These are phyloP conservation scores for Sebastes itinus DNA, from an alignment of 2,797 vertebrate genomes.

Conservation along the genomic window DNA sequence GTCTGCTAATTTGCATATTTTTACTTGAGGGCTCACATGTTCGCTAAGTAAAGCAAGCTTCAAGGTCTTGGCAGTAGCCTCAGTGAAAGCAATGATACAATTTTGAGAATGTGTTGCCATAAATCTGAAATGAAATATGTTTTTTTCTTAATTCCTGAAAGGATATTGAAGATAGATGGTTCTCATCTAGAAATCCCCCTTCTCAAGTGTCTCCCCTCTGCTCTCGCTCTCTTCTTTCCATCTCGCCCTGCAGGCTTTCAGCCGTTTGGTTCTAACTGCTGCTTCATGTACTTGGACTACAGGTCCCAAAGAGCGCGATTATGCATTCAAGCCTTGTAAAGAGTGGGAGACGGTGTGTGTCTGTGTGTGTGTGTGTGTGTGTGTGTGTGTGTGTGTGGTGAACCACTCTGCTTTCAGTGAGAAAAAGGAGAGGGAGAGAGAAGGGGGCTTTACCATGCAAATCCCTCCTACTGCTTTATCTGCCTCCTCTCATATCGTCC, in stretches of 20 bases:
- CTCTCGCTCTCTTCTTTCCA: constrained; percentile 39
- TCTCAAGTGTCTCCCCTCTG: constrained; percentile 50
- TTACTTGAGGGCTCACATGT: neutral
- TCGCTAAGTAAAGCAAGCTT: neutral
- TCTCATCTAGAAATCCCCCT: constrained; percentile 46
- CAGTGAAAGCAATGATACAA: neutral
- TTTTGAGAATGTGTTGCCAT: constrained; percentile 1
- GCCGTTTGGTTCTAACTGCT: constrained; percentile 29
- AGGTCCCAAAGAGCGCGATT: constrained; percentile 31
- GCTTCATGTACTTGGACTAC: constrained; percentile 36
- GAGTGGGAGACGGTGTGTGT: constrained; percentile 22
- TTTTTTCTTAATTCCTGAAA: constrained; percentile 29
- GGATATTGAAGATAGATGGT: constrained; percentile 19
- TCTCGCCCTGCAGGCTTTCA: constrained; percentile 44
- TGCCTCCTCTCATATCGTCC: constrained; percentile 54
- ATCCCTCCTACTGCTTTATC: constrained; percentile 64
- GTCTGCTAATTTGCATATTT: constrained; percentile 3
- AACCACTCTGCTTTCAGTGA: constrained; percentile 40
- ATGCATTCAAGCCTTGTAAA: constrained; percentile 47
- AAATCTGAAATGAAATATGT: constrained; percentile 44
- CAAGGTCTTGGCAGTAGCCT: constrained; percentile 7
- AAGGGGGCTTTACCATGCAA: constrained; percentile 65
- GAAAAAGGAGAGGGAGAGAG: constrained; percentile 1
- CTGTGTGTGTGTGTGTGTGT: constrained; percentile 9
- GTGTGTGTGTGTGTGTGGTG: neutral